These are phyloP conservation scores for Yponomeuta malinellus DNA, from an alignment of 2,888 invertebrate species.

Conservation along the genomic window DNA sequence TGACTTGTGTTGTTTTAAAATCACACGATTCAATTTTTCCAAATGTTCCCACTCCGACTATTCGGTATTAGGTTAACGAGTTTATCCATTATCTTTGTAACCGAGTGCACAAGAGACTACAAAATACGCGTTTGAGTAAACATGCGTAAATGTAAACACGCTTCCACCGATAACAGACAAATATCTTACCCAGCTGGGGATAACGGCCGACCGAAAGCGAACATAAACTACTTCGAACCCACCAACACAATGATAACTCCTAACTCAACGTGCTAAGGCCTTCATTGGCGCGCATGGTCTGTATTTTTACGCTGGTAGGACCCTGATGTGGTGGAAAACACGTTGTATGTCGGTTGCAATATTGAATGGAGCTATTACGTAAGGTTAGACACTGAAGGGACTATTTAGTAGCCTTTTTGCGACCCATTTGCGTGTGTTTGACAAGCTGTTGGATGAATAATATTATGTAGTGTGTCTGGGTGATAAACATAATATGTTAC, in stretches of 20 bases:
- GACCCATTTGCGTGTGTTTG: neutral
- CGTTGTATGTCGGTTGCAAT: neutral
- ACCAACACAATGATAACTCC: neutral
- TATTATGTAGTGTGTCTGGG: no score
- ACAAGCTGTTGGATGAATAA: neutral
- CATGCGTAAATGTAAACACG: constrained; percentile 23
- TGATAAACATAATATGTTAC: no score
- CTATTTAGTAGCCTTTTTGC: constrained; percentile 1
- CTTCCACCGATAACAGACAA: constrained; percentile 8
- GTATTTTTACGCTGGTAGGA: neutral
- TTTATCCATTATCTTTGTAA: neutral
- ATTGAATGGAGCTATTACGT: constrained; percentile 12
- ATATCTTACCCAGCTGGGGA: constrained; percentile 8
- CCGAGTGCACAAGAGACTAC: constrained; percentile 22
- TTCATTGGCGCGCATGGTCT: neutral
- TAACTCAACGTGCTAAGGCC: neutral
- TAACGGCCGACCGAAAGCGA: constrained; percentile 6
- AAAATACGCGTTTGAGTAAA: constrained; percentile 37
- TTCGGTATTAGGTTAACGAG: neutral
- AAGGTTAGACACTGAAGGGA: neutral
- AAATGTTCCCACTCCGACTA: no score
- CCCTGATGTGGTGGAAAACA: neutral
- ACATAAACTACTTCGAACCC: neutral
- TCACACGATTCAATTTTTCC: no score
- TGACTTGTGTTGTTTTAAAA: no score